These are phyloP conservation scores for Callyntrura guangdongensis DNA, from an alignment of 2,888 invertebrate genomes.

Conservation along the genomic window DNA sequence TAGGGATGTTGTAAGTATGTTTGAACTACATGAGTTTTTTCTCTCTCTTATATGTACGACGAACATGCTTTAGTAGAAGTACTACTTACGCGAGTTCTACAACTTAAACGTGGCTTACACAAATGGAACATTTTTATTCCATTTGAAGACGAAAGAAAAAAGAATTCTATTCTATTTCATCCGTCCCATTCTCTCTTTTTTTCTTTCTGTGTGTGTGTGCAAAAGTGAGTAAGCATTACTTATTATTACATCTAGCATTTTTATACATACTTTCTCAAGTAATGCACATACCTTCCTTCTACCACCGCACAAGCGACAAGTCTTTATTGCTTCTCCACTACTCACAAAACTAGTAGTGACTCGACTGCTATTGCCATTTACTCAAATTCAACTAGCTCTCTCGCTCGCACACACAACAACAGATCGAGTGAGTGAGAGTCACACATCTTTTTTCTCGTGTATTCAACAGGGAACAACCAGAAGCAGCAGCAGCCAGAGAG, in stretches of 20 bases:
- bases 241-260: slow-evolving; percentile 18
- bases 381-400: slow-evolving; percentile 55
- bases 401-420: background rate
- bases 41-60: background rate
- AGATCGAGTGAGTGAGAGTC: slow-evolving; percentile 27
- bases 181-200: slow-evolving; percentile 41
- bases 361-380: slow-evolving; percentile 69
- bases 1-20: background rate
- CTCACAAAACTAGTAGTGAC: slow-evolving; percentile 63
- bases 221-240: slow-evolving; percentile 25
- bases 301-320: slow-evolving; percentile 67
- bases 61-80: background rate
- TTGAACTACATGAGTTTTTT: slow-evolving; percentile 9
- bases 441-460: slow-evolving; percentile 42
- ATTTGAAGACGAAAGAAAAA: slow-evolving; percentile 31
- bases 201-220: background rate
- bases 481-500: slow-evolving; percentile 5
- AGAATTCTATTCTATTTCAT: slow-evolving; percentile 31
- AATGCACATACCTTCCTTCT: slow-evolving; percentile 18
- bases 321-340: slow-evolving; percentile 63
- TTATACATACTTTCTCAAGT: slow-evolving; percentile 25
- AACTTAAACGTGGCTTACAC: background rate
- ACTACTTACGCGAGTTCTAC: background rate
- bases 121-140: slow-evolving; percentile 41
- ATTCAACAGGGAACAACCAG: slow-evolving; percentile 70